phyloP scores from a whole-genome alignment of 2,113 vertebrate genomes.

The Micromys minutus region DNA sequence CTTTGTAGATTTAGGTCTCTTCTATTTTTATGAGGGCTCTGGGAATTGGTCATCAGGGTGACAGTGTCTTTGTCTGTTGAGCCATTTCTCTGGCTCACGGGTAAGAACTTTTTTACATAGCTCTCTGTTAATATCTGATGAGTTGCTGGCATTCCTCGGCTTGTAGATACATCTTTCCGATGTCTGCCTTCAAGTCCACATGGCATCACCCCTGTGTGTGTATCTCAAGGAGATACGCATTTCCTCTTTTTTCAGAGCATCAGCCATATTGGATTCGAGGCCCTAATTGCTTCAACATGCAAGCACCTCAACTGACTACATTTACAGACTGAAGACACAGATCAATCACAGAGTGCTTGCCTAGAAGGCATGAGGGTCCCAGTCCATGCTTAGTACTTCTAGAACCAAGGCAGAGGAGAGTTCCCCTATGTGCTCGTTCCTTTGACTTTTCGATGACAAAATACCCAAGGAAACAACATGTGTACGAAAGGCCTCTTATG shows the following conservation, averaged over 20 bases:
- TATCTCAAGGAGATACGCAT: background rate
- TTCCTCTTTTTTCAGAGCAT: background rate
- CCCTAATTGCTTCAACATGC: background rate
- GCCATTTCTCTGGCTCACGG: background rate
- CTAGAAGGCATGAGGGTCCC: background rate
- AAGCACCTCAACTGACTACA: background rate
- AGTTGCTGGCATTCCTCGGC: background rate
- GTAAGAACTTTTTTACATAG: background rate
- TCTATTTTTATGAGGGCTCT: background rate
- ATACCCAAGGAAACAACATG: background rate
- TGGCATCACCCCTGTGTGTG: too few species aligned
- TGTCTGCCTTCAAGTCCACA: background rate
- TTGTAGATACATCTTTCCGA: background rate
- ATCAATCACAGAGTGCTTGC: background rate
- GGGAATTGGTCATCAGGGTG: background rate
- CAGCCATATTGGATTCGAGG: background rate
- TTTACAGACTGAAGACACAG: background rate
- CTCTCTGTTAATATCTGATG: background rate
- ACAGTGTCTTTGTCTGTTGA: background rate
- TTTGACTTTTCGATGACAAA: background rate
- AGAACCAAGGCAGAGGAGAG: background rate
- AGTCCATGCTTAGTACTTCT: background rate
- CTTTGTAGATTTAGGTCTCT: background rate
- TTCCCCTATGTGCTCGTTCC: background rate
- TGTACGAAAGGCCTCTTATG: background rate